Conservation (phyloP, 2,113 vertebrate species). For the Microtus montanus region DNA sequence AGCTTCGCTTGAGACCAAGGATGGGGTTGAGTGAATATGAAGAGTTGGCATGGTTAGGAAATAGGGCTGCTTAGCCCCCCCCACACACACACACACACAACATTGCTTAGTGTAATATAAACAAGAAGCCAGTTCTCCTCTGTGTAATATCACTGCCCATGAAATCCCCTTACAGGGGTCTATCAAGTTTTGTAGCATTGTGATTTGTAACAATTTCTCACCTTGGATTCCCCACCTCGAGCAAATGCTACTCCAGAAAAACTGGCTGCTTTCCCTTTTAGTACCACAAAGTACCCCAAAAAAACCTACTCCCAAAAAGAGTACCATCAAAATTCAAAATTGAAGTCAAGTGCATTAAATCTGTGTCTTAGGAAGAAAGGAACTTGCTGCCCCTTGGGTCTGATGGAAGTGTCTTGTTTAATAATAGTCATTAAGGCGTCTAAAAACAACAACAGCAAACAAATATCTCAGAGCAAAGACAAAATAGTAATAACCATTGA, state of each 20-base stretch:
- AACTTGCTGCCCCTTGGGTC: not conserved
- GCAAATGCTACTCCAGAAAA: not conserved
- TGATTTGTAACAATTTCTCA: not conserved
- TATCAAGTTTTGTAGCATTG: not conserved
- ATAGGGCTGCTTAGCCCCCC: not conserved
- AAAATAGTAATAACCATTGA: not conserved
- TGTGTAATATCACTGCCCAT: not conserved
- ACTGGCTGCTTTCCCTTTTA: not conserved
- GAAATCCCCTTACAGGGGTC: too few relatives aligned
- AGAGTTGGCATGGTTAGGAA: not conserved
- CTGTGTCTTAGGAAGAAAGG: not conserved
- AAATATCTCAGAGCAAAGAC: not conserved
- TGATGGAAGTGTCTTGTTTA: not conserved
- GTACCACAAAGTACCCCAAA: not conserved
- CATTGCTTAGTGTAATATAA: not conserved
- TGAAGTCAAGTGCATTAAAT: constrained; percentile 1
- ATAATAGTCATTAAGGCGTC: not conserved
- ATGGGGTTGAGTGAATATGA: not conserved
- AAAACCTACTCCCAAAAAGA: not conserved
- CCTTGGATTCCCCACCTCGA: not conserved
- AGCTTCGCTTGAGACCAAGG: not conserved
- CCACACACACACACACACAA: not conserved
- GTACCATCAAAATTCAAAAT: not conserved
- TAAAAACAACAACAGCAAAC: not conserved
- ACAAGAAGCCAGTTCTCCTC: not conserved